Percentiles rank a stretch among this genome's conserved stretches.
Conservation (phyloP, 2,888 invertebrate genomes). For the Marasmarcha lunaedactyla region DNA sequence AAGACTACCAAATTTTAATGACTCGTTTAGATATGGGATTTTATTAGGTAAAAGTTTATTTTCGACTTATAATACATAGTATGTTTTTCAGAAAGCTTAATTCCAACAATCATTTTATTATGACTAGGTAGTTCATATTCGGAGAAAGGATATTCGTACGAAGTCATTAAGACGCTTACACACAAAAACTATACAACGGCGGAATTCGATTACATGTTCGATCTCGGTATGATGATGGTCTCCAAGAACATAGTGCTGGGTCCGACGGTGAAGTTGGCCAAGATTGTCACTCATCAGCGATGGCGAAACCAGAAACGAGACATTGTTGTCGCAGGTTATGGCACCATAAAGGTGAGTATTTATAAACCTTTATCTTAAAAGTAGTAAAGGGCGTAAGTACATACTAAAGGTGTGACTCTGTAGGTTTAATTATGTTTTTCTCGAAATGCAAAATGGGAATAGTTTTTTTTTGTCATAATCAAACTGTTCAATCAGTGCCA, state of each 20-base stretch:
- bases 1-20: not conserved
- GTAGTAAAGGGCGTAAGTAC: too few relatives aligned
- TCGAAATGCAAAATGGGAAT: too few relatives aligned
- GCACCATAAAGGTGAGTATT: not conserved
- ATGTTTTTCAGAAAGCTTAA: not conserved
- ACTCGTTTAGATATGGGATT: not conserved
- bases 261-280: not conserved
- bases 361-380: too few relatives aligned
- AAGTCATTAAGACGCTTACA: too few relatives aligned
- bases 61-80: conserved; percentile 22
- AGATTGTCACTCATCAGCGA: not conserved
- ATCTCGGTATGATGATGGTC: not conserved
- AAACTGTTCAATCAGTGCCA: too few relatives aligned
- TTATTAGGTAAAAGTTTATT: not conserved
- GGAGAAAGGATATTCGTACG: too few relatives aligned
- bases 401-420: too few relatives aligned
- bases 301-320: not conserved
- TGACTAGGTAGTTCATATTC: too few relatives aligned
- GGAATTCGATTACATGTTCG: not conserved
- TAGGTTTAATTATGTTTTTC: too few relatives aligned
- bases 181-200: not conserved
- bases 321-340: conserved; percentile 2
- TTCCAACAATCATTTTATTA: not conserved
- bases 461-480: too few relatives aligned
- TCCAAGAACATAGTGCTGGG: not conserved